Evolutionary conservation across 2,113 vertebrate genomes (phyloP).

Genomic region (Periophthalmodon schlosseri): DNA sequence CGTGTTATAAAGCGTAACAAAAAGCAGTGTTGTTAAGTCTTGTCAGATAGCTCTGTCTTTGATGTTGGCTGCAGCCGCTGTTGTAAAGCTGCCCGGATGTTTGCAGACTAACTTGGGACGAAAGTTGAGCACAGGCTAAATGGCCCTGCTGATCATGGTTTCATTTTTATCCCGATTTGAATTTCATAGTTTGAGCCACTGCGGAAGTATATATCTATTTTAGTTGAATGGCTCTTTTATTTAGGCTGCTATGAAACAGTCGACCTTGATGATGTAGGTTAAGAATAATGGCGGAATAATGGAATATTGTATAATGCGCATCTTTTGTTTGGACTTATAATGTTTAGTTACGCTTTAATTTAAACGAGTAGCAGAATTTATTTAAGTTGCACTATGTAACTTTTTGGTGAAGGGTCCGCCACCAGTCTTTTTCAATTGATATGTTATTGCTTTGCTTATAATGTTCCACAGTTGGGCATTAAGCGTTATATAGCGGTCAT

Average conservation of each 20-base stretch:
- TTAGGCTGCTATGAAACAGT: conserved; percentile 13
- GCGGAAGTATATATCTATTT: conserved; percentile 52
- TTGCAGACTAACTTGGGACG: conserved; percentile 57
- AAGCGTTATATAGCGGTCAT: too few species aligned
- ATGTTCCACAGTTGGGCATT: too few species aligned
- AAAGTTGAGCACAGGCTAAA: conserved; percentile 60
- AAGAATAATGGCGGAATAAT: conserved; percentile 36
- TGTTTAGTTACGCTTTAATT: too few species aligned
- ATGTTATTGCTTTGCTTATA: too few species aligned
- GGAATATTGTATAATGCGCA: background rate
- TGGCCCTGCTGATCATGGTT: conserved; percentile 43
- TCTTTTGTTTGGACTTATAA: background rate
- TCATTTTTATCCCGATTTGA: conserved; percentile 58
- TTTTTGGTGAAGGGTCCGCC: too few species aligned
- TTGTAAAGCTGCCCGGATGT: conserved; percentile 35
- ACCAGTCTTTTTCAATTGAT: too few species aligned
- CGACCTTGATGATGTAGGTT: background rate
- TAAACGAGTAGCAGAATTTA: too few species aligned
- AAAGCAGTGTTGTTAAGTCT: background rate
- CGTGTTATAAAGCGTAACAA: background rate
- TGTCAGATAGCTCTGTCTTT: conserved; percentile 16
- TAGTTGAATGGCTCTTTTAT: conserved; percentile 41
- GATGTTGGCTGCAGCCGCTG: conserved; percentile 12
- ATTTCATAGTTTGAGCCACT: conserved; percentile 58
- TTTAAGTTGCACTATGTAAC: too few species aligned